These are phyloP conservation scores for Nesidiocoris tenuis DNA, from an alignment of 2,888 invertebrate genomes.

Conservation along the genomic window DNA sequence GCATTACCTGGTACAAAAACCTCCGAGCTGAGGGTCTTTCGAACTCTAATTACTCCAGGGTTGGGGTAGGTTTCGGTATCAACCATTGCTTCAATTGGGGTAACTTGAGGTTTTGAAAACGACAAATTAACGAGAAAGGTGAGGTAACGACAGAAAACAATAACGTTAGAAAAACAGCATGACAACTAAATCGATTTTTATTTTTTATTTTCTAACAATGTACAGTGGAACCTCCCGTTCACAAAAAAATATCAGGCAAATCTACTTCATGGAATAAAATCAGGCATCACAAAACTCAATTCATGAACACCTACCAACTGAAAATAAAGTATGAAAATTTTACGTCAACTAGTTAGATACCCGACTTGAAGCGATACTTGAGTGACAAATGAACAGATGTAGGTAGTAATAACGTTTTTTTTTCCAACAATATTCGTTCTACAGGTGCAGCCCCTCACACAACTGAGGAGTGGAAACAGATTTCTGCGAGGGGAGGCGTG, in stretches of 20 bases:
- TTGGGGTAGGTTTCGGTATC: no score
- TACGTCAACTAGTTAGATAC: conserved; percentile 19
- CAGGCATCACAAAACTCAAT: conserved; percentile 10
- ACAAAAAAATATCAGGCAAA: conserved; percentile 11
- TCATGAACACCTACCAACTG: background rate
- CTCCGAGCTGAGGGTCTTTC: no score
- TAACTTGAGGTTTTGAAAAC: no score
- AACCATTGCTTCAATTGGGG: no score
- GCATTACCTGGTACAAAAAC: no score
- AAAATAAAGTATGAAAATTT: background rate
- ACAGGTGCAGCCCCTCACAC: conserved; percentile 37
- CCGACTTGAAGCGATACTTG: background rate
- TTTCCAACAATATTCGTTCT: conserved; percentile 32
- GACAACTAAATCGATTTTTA: conserved; percentile 45
- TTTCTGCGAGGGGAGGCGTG: conserved; percentile 36
- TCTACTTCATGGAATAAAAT: conserved; percentile 32
- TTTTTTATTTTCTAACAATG: conserved; percentile 50
- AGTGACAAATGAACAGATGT: conserved; percentile 21
- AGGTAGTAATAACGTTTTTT: background rate
- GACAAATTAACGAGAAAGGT: background rate
- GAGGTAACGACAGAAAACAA: conserved; percentile 1
- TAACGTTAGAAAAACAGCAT: conserved; percentile 36
- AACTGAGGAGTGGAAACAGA: conserved; percentile 16
- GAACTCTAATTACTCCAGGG: no score
- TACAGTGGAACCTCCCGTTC: conserved; percentile 50